phyloP scores from a whole-genome alignment of 2,797 vertebrate species.

The Peromyscus attwateri region DNA sequence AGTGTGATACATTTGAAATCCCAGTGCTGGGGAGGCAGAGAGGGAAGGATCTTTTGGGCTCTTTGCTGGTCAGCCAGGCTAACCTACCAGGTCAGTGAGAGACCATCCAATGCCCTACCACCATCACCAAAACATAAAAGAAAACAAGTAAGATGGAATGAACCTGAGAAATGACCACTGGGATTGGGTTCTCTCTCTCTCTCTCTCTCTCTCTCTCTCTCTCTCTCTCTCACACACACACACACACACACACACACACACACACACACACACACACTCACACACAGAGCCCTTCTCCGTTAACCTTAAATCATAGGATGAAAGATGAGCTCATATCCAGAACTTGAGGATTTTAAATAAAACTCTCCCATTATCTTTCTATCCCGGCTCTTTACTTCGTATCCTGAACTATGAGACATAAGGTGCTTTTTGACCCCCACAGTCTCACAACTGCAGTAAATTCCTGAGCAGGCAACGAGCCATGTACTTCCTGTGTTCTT shows the following conservation, averaged over 20 bases:
- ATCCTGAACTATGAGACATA: neutral
- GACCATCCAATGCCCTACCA: neutral
- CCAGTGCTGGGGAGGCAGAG: neutral
- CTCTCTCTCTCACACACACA: too few relatives aligned
- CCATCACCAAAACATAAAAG: neutral
- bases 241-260: too few relatives aligned
- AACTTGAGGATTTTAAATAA: constrained; percentile 47
- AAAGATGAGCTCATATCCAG: neutral
- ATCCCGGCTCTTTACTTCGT: neutral
- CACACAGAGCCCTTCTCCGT: neutral
- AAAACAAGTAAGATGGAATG: neutral
- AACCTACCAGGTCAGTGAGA: neutral
- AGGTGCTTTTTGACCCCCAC: neutral
- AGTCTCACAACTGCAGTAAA: constrained; percentile 3
- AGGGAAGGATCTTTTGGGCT: neutral
- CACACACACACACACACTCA: too few relatives aligned
- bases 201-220: too few relatives aligned
- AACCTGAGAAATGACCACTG: neutral
- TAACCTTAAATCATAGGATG: neutral
- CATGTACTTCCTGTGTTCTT: neutral
- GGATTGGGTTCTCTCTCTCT: too few relatives aligned
- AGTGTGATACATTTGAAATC: neutral
- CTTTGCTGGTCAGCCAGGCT: neutral
- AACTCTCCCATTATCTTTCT: neutral
- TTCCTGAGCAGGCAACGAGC: neutral